Percentiles rank a stretch among this genome's conserved stretches.
These are phyloP conservation scores for Plestiodon gilberti DNA, from an alignment of 2,113 vertebrate species.

Conservation along the genomic window DNA sequence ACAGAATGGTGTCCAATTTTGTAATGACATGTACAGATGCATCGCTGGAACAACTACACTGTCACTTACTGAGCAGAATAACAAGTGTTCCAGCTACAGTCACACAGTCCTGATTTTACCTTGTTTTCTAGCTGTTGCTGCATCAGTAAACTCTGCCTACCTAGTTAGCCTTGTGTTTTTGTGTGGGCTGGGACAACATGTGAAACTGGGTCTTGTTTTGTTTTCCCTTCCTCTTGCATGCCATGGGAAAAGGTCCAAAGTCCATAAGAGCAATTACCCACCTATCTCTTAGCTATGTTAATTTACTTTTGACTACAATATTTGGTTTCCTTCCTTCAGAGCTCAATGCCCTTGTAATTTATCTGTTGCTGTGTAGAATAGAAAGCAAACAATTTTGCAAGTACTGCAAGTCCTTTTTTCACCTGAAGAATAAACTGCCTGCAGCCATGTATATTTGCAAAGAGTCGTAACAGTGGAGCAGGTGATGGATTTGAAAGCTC, in stretches of 20 bases:
- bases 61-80: not conserved
- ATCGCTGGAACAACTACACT: not conserved
- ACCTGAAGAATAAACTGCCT: not conserved
- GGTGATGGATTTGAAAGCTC: not conserved
- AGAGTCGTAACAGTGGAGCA: not conserved
- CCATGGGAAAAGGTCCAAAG: not conserved
- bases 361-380: not conserved
- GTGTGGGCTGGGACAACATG: not conserved
- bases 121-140: too few species aligned
- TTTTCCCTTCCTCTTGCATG: not conserved
- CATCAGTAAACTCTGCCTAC: not conserved
- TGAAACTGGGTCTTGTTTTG: not conserved
- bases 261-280: not conserved
- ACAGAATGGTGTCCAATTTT: not conserved
- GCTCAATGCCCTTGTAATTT: not conserved
- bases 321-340: not conserved
- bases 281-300: not conserved
- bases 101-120: not conserved
- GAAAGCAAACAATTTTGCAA: conserved; percentile 3
- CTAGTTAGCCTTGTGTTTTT: not conserved
- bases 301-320: not conserved
- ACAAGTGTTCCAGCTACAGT: not conserved
- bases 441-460: not conserved
- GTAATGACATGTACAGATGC: not conserved
- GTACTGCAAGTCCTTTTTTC: not conserved